phyloP scores from a whole-genome alignment of 2,113 vertebrate species.

The Fukomys damarensis region DNA sequence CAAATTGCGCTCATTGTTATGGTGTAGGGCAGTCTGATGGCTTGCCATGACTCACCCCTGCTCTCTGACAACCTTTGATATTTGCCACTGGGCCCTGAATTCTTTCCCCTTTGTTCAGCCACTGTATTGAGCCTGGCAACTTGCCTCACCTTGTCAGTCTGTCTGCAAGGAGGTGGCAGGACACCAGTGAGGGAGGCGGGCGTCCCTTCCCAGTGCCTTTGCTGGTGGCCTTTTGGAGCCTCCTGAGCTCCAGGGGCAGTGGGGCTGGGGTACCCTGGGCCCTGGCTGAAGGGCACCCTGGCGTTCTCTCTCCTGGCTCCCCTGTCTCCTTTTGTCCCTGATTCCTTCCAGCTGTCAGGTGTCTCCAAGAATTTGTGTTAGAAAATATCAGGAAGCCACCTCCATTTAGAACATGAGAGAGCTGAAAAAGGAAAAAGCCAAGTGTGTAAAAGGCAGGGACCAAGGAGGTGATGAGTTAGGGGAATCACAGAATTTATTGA shows the following conservation, averaged over 20 bases:
- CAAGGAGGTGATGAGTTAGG: neutral
- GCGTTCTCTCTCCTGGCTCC: neutral
- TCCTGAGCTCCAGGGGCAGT: neutral
- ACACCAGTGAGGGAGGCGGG: neutral
- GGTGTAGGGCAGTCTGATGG: slow-evolving; percentile 31
- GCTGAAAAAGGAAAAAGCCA: neutral
- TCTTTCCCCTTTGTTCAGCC: slow-evolving; percentile 45
- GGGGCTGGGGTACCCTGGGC: neutral
- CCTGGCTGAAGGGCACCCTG: neutral
- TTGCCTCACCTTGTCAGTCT: slow-evolving; percentile 38
- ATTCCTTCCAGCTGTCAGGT: neutral
- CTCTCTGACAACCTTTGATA: slow-evolving; percentile 50
- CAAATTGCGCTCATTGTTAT: slow-evolving; percentile 19
- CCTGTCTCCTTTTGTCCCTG: neutral
- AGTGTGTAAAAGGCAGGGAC: neutral
- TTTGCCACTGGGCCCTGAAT: slow-evolving; percentile 31
- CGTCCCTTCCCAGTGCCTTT: neutral
- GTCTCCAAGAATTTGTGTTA: neutral
- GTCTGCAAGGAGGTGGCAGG: neutral
- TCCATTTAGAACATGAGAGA: neutral
- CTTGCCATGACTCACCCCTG: slow-evolving; percentile 53
- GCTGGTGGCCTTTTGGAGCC: neutral
- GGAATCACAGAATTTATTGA: neutral
- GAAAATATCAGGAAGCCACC: slow-evolving; percentile 35
- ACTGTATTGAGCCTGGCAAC: neutral